Percentiles rank a stretch among this genome's conserved stretches.
Evolutionary conservation across 2,797 vertebrate genomes (phyloP).

Genomic region (Channa striata): DNA sequence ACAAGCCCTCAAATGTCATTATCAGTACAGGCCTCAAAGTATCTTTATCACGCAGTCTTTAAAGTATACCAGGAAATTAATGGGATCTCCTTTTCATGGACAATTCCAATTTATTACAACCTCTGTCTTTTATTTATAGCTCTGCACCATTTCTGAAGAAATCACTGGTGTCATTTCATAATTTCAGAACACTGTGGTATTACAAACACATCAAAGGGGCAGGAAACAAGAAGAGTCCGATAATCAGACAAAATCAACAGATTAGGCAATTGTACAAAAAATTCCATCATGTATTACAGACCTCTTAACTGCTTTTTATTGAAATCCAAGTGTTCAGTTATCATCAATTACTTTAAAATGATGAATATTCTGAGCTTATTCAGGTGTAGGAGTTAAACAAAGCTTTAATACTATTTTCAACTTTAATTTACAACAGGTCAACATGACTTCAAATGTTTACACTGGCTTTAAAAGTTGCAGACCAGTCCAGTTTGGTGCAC

Average conservation of each 20-base stretch:
- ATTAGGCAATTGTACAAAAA: too few relatives aligned
- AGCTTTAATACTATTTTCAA: neutral
- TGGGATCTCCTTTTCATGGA: neutral
- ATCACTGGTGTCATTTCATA: neutral
- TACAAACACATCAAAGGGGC: too few relatives aligned
- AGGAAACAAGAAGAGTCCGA: too few relatives aligned
- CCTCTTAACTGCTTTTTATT: too few relatives aligned
- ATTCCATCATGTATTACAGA: too few relatives aligned
- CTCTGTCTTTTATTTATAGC: neutral
- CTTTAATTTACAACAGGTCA: neutral
- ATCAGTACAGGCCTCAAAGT: too few relatives aligned
- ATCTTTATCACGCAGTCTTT: too few relatives aligned
- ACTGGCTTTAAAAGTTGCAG: neutral
- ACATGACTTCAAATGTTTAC: neutral
- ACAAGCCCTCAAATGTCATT: too few relatives aligned
- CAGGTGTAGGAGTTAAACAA: neutral
- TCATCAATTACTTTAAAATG: neutral
- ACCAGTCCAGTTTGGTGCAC: neutral
- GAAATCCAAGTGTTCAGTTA: neutral
- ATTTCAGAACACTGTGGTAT: neutral
- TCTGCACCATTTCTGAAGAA: neutral
- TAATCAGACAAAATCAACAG: neutral
- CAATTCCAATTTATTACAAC: neutral
- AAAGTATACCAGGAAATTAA: too few relatives aligned
- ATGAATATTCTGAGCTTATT: neutral